These are phyloP conservation scores for Stigmatopora argus DNA, from an alignment of 2,113 vertebrate species.

Conservation along the genomic window DNA sequence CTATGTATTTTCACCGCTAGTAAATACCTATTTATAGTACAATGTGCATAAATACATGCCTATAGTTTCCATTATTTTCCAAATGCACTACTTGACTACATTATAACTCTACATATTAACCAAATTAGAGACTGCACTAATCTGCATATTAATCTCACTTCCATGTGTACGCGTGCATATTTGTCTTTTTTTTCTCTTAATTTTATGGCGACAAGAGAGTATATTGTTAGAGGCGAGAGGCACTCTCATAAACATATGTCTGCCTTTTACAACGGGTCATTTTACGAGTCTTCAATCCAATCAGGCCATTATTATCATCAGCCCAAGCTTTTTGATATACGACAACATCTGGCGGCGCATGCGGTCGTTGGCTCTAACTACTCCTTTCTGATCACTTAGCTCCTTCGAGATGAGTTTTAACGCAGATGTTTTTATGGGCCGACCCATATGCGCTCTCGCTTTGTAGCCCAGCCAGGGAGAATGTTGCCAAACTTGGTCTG, in stretches of 20 bases:
- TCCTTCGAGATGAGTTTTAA: conserved; percentile 39
- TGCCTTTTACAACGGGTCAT: conserved; percentile 40
- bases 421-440: conserved; percentile 38
- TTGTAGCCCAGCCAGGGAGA: conserved; percentile 1
- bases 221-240: conserved; percentile 60
- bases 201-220: conserved; percentile 44
- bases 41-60: neutral
- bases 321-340: conserved; percentile 59
- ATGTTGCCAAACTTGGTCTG: conserved; percentile 12
- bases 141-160: conserved; percentile 16
- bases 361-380: conserved; percentile 11
- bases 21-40: neutral
- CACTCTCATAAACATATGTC: conserved; percentile 54
- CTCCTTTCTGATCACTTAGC: conserved; percentile 51
- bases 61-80: neutral
- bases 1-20: neutral
- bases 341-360: conserved; percentile 56
- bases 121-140: conserved; percentile 11
- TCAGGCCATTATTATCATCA: conserved; percentile 65
- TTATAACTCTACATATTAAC: conserved; percentile 3
- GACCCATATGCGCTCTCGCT: conserved; percentile 35
- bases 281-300: conserved; percentile 58
- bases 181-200: conserved; percentile 14
- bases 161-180: conserved; percentile 10
- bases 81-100: neutral